A percentile compares a stretch with the other conserved stretches of the same genome.
Evolutionary conservation across 2,797 vertebrate genomes (phyloP).

Genomic region (Rhinophrynus dorsalis): DNA sequence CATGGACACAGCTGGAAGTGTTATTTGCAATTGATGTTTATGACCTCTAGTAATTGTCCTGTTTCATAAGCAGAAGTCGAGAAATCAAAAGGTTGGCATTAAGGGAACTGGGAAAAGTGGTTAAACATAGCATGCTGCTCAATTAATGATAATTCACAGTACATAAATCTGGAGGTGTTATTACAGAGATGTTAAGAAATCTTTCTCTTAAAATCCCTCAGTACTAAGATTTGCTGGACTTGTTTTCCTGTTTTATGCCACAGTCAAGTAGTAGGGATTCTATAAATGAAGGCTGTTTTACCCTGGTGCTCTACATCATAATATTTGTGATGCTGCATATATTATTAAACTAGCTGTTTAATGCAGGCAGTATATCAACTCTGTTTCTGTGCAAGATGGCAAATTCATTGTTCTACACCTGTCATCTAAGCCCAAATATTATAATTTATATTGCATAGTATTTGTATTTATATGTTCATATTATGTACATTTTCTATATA

Average conservation of each 20-base stretch:
- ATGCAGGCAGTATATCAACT: constrained; percentile 18
- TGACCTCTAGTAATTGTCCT: constrained; percentile 68
- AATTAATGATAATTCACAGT: neutral
- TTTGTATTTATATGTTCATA: neutral
- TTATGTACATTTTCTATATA: no score
- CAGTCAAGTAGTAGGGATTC: neutral
- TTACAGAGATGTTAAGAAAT: neutral
- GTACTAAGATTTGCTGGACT: neutral
- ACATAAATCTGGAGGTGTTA: constrained; percentile 1
- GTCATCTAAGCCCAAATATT: neutral
- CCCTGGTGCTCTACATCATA: constrained; percentile 1
- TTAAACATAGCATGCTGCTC: neutral
- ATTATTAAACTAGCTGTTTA: neutral
- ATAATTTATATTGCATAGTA: constrained; percentile 4
- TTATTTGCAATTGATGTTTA: constrained; percentile 67
- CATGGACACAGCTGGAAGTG: constrained; percentile 66
- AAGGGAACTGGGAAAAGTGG: neutral
- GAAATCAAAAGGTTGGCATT: constrained; percentile 52
- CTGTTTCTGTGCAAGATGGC: constrained; percentile 17
- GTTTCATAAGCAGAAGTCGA: constrained; percentile 59
- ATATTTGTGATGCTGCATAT: constrained; percentile 18
- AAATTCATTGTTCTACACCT: constrained; percentile 20
- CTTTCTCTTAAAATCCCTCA: neutral
- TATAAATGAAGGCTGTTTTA: constrained; percentile 24
- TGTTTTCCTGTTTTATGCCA: neutral